These are phyloP conservation scores for Tyrophagus putrescentiae DNA, from an alignment of 1,140 invertebrate genomes.

Conservation along the genomic window DNA sequence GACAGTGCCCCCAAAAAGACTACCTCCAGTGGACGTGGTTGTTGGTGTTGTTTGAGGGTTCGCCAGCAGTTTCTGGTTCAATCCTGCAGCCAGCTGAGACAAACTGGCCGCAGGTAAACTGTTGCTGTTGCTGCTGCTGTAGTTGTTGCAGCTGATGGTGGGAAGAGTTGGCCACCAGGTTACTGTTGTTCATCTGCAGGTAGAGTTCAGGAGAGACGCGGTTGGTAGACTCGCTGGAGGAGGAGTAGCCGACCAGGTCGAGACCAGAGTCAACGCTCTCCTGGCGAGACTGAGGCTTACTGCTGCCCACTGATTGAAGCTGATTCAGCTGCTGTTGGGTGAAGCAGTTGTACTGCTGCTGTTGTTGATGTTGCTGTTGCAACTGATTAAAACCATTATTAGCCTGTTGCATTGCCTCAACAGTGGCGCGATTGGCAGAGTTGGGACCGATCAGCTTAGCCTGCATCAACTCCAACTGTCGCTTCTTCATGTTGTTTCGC, in stretches of 20 bases:
- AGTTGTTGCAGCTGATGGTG: background rate
- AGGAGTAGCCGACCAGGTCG: background rate
- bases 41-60: too few species aligned
- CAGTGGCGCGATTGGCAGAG: background rate
- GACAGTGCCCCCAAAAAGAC: too few species aligned
- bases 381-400: background rate
- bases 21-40: too few species aligned
- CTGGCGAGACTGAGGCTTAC: background rate
- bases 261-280: background rate
- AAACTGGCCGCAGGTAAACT: too few species aligned
- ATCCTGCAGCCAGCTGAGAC: too few species aligned
- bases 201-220: background rate
- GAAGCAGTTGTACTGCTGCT: background rate
- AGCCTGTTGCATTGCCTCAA: background rate
- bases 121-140: too few species aligned
- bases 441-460: background rate
- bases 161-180: too few species aligned
- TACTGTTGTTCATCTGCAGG: background rate
- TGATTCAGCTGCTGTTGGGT: background rate
- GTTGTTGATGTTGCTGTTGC: background rate
- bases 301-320: background rate
- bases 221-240: background rate
- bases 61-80: too few species aligned
- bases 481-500: background rate
- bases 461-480: constrained; percentile 1